Evolutionary conservation across 2,888 invertebrate genomes (phyloP), one percentile per base, ranked within the genome.

Genomic region (Coleophora deauratella): DNA sequence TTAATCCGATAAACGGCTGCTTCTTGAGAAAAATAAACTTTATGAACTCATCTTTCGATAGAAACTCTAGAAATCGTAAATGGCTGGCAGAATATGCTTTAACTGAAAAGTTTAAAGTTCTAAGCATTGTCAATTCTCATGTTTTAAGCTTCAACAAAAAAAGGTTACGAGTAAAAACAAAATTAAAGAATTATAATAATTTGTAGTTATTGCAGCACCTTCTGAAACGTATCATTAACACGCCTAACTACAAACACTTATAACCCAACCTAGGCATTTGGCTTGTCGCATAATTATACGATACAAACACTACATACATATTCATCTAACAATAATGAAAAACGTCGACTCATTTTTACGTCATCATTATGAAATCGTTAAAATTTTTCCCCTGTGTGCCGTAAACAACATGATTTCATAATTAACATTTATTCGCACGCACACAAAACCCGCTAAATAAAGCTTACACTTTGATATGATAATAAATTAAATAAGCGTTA

Each of bases 401-500:
- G 60, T 68, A 66, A 21, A 72, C 46, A 50, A 56, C 70, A 69
- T 62, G 66, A 74, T 75, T 72, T 69, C 65, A 73, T 77, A 75
- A 75, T 72, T 66, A 75, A 68, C 69, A 65, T 69, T 74, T 74
- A 76, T 71, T 72, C 62, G 55, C 74, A 78, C 73, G 75, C 75
- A 76, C 67, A 73, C 67, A 71, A 66, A 66, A 59, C 64, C 62
- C 55, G 65, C 72, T 65, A 73, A 77, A 76, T 72, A 71, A 75
- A 72, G 73, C 74, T 59, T 69, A 73, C 72, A 76, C 70, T 79
- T 75, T 80, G 75, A 80, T 76, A 79, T 75, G 73, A 80, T 78
- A 79, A 80, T 81, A 79, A 75, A 80, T 76, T 76, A 75, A 80
- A 79, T 78, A 77, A 76, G 73, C 74, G 70, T 71, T 72, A 77